A percentile compares a stretch with the other conserved stretches of the same genome.
These are phyloP conservation scores for Papio anubis DNA, from an alignment of 2,113 vertebrate genomes.

Conservation along the genomic window DNA sequence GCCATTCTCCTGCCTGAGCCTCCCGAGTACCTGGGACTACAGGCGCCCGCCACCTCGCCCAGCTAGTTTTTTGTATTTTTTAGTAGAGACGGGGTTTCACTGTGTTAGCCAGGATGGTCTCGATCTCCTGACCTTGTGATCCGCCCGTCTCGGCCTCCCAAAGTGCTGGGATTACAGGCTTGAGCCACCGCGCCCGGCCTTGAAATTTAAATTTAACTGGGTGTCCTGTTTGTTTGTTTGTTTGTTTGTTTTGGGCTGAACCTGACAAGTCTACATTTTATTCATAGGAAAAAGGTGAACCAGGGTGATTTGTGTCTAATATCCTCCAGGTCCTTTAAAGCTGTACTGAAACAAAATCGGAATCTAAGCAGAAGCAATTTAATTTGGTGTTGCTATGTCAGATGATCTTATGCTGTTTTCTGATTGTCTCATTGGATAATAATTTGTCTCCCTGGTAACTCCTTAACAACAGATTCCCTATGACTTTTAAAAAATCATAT, in stretches of 20 bases:
- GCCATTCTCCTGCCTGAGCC: no score
- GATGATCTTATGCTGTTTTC: background rate
- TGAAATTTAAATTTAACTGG: slow-evolving; percentile 2
- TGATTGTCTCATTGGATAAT: background rate
- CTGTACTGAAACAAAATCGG: background rate
- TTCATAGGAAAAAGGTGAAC: background rate
- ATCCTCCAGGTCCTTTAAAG: background rate
- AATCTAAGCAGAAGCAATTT: slow-evolving; percentile 14
- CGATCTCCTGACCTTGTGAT: no score
- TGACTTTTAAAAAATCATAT: background rate
- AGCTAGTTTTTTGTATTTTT: no score
- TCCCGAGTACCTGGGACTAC: no score
- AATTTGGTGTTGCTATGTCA: background rate
- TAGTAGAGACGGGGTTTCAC: no score
- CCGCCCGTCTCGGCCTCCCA: no score
- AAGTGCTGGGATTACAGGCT: no score
- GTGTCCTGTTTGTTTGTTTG: background rate
- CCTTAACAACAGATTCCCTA: background rate
- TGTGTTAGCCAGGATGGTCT: no score
- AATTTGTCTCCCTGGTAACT: background rate
- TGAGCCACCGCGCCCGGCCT: no score
- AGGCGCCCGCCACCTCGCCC: no score
- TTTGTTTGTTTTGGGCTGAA: background rate
- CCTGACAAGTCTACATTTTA: background rate
- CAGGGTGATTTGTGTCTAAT: background rate